Evolutionary conservation across 2,113 vertebrate species (phyloP).

Genomic region (Butastur rufipennis): DNA sequence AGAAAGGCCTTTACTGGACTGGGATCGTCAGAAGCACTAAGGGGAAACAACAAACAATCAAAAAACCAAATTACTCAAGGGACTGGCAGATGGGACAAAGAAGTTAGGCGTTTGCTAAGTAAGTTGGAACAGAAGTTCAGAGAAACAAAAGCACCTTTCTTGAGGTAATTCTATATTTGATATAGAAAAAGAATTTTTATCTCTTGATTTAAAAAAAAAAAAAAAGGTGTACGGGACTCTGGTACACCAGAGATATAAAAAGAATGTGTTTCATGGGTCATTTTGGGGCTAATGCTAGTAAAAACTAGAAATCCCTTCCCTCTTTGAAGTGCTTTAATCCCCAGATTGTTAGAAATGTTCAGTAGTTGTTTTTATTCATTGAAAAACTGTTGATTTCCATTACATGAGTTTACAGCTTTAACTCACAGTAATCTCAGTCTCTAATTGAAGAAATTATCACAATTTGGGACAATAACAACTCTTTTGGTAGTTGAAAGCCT

Average conservation of each 20-base stretch:
- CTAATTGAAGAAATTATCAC: neutral
- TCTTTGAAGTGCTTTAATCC: neutral
- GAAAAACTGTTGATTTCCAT: neutral
- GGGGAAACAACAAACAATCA: neutral
- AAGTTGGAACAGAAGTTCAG: neutral
- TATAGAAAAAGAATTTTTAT: neutral
- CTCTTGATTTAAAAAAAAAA: neutral
- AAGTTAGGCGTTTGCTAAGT: neutral
- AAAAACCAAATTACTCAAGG: neutral
- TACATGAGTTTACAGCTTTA: neutral
- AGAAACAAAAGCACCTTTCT: neutral
- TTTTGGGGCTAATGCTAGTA: neutral
- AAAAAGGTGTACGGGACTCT: accelerated
- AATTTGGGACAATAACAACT: neutral
- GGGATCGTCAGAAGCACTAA: neutral
- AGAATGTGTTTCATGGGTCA: neutral
- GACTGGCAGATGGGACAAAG: neutral
- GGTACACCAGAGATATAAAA: neutral
- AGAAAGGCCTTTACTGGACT: neutral
- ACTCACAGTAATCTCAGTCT: neutral
- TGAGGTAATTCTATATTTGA: neutral
- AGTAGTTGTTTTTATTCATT: neutral
- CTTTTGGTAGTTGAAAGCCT: neutral
- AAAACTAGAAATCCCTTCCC: neutral
- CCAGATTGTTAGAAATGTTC: neutral